Conservation (phyloP, 2,113 vertebrate species). For the Pangasianodon hypophthalmus region DNA sequence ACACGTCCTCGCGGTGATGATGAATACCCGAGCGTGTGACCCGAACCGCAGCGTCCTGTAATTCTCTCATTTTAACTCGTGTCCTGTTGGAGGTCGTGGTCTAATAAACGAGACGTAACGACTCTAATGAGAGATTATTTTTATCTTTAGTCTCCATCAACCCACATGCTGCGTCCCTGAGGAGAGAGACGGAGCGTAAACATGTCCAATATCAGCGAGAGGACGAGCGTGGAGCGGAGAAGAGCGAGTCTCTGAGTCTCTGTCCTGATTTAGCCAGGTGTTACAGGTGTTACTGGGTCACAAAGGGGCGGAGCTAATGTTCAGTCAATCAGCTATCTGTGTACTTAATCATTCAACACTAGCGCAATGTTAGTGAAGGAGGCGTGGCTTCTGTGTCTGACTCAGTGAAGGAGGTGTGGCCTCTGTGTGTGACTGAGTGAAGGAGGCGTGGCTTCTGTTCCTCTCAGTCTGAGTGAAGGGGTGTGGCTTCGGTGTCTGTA, state of each 20-base stretch:
- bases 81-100: not conserved
- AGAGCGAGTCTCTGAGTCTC: not conserved
- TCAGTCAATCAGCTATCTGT: not conserved
- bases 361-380: not conserved
- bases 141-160: not conserved
- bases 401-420: not conserved
- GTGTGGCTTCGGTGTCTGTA: not conserved
- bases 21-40: not conserved
- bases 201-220: not conserved
- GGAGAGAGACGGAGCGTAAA: not conserved
- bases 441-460: not conserved
- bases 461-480: not conserved
- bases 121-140: not conserved
- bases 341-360: not conserved
- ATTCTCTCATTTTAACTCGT: not conserved
- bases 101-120: not conserved
- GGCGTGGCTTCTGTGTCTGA: not conserved
- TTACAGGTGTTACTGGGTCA: not conserved
- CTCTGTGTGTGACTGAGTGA: not conserved
- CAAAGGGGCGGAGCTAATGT: not conserved
- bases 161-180: not conserved
- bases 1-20: not conserved
- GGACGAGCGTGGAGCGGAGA: not conserved
- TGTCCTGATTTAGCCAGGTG: not conserved
- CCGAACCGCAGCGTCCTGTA: not conserved